Percentiles rank a stretch among this genome's conserved stretches.
Evolutionary conservation across 2,888 invertebrate genomes (phyloP).

Genomic region (Tetrapedia diversipes): DNA sequence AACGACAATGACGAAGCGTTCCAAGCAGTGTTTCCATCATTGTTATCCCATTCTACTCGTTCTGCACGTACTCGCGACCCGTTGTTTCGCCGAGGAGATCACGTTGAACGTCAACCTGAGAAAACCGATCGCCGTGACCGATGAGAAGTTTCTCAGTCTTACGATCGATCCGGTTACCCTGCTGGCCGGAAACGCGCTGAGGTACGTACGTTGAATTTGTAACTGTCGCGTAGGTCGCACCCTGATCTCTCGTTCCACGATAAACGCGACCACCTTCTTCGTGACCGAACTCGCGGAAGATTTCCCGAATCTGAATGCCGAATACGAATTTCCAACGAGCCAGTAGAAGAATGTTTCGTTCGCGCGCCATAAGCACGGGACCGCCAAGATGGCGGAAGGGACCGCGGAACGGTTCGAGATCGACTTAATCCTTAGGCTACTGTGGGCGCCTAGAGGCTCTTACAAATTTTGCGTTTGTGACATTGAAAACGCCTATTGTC

Average conservation of each 20-base stretch:
- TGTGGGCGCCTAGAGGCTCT: too few species aligned
- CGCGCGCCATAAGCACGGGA: neutral
- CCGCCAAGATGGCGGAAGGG: neutral
- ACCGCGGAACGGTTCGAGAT: conserved; percentile 17
- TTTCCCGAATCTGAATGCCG: neutral
- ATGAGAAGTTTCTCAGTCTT: conserved; percentile 89
- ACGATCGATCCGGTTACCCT: conserved; percentile 87
- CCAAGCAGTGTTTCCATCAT: neutral
- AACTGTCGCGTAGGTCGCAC: neutral
- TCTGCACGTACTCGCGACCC: conserved; percentile 38
- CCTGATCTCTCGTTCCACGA: neutral
- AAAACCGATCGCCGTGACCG: conserved; percentile 86
- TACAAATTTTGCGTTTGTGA: too few species aligned
- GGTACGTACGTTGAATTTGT: conserved; percentile 77
- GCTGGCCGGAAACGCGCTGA: conserved; percentile 83
- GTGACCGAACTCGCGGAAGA: neutral
- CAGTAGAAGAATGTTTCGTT: too few species aligned
- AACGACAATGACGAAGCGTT: conserved; percentile 40
- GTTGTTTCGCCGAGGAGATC: conserved; percentile 82
- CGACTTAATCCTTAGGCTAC: too few species aligned
- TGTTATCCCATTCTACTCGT: conserved; percentile 19
- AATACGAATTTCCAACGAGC: too few species aligned
- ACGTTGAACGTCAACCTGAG: conserved; percentile 86
- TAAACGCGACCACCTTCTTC: neutral
- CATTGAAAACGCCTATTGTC: too few species aligned